Percentiles rank a stretch among this genome's conserved stretches.
Conservation (phyloP, 2,113 vertebrate species). For the Ammodramus savannarum region DNA sequence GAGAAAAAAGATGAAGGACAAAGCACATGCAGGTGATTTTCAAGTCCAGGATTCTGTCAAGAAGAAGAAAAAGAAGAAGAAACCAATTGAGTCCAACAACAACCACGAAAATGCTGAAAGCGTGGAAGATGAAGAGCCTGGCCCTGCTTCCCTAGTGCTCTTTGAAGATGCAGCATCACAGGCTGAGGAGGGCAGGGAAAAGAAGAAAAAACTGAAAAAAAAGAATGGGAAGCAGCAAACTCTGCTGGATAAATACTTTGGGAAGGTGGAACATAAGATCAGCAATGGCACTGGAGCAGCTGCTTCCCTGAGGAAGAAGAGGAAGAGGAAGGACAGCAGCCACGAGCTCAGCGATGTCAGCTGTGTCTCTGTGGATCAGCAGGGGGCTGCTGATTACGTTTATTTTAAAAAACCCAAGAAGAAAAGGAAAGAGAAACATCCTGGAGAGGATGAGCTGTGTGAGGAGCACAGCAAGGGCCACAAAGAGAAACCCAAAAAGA, state of each 20-base stretch:
- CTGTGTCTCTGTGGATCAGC: not conserved
- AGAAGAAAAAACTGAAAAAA: not conserved
- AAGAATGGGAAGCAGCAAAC: not conserved
- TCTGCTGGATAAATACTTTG: not conserved
- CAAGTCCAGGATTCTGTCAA: not conserved
- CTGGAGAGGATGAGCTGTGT: fast-evolving
- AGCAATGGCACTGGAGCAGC: not conserved
- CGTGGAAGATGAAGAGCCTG: not conserved
- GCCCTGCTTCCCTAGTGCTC: fast-evolving
- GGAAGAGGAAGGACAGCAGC: not conserved
- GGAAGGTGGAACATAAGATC: not conserved
- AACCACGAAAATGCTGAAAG: not conserved
- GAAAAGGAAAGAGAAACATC: not conserved
- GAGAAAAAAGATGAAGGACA: constrained; percentile 11
- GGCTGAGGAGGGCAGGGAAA: not conserved
- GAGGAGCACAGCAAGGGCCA: fast-evolving
- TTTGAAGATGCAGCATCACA: not conserved
- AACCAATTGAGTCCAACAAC: not conserved
- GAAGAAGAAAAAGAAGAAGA: constrained; percentile 52
- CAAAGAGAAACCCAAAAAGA: not conserved
- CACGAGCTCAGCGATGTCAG: not conserved
- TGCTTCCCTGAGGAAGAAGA: not conserved
- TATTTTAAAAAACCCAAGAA: not conserved
- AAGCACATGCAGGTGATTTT: not conserved
- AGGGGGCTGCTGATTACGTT: fast-evolving